Evolutionary conservation across 2,113 vertebrate genomes (phyloP).

Genomic region (Microtus ochrogaster): DNA sequence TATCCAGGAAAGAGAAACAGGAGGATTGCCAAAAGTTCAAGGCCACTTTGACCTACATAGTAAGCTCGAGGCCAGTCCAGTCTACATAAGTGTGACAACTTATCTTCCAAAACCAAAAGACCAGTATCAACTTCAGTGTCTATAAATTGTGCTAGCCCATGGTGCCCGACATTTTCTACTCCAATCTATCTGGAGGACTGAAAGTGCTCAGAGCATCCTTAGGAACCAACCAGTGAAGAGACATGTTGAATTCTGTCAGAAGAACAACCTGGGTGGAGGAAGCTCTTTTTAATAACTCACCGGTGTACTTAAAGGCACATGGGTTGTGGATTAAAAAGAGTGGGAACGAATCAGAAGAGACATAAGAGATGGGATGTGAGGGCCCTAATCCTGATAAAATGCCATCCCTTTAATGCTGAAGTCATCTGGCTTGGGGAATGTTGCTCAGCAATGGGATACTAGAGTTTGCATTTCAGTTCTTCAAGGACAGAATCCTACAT

Average conservation of each 20-base stretch:
- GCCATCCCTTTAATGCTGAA: not conserved
- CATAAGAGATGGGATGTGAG: constrained; percentile 13
- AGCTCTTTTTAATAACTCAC: not conserved
- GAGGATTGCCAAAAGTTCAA: not conserved
- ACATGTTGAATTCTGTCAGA: not conserved
- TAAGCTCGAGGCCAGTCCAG: not conserved
- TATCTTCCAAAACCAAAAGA: not conserved
- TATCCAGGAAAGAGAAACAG: not conserved
- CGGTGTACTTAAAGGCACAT: not conserved
- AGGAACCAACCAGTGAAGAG: not conserved
- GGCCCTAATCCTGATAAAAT: not conserved
- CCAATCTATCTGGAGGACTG: not conserved
- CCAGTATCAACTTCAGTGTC: not conserved
- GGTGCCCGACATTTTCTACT: not conserved
- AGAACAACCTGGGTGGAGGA: constrained; percentile 8
- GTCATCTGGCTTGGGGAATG: not conserved
- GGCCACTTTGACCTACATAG: not conserved
- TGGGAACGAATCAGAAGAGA: not conserved
- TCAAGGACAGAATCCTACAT: not conserved
- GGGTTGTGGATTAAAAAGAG: not conserved
- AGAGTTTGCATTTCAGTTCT: constrained; percentile 52
- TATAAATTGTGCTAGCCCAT: not conserved
- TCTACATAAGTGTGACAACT: not conserved
- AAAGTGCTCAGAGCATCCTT: not conserved
- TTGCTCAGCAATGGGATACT: not conserved